Conservation (phyloP, 2,888 invertebrate genomes). For the Odontocolon sp. region DNA sequence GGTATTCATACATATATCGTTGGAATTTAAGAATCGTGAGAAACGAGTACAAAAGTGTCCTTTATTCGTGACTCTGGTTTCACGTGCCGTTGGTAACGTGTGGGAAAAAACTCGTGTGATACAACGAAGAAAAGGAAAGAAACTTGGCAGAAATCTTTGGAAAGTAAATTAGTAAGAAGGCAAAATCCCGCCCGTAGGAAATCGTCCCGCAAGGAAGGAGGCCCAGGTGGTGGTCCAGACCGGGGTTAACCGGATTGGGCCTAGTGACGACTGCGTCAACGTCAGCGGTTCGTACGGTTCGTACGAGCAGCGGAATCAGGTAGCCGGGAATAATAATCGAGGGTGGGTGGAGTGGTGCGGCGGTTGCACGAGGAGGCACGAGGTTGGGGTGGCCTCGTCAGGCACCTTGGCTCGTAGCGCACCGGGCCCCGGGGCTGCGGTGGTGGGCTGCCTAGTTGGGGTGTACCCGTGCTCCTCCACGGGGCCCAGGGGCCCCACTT, state of each 20-base stretch:
- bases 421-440: conserved; percentile 79
- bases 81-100: conserved; percentile 15
- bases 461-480: conserved; percentile 79
- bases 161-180: conserved; percentile 49
- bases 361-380: conserved; percentile 70
- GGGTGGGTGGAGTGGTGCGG: conserved; percentile 72
- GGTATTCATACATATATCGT: background rate
- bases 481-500: conserved; percentile 78
- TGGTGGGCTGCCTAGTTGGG: conserved; percentile 80
- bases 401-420: conserved; percentile 78
- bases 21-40: background rate
- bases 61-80: background rate
- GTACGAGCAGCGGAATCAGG: conserved; percentile 18
- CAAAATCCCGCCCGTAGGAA: conserved; percentile 77
- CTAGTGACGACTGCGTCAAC: conserved; percentile 23
- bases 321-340: conserved; percentile 60
- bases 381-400: conserved; percentile 74
- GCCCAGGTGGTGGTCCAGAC: conserved; percentile 61
- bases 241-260: conserved; percentile 35
- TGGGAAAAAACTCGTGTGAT: background rate
- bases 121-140: background rate
- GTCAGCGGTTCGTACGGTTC: conserved; percentile 7
- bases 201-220: conserved; percentile 67
- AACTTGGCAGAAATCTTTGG: background rate
- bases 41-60: background rate